Evolutionary conservation across 2,797 vertebrate species (phyloP), one percentile per base, ranked within the genome.

Genomic region (Siniperca undulata): DNA sequence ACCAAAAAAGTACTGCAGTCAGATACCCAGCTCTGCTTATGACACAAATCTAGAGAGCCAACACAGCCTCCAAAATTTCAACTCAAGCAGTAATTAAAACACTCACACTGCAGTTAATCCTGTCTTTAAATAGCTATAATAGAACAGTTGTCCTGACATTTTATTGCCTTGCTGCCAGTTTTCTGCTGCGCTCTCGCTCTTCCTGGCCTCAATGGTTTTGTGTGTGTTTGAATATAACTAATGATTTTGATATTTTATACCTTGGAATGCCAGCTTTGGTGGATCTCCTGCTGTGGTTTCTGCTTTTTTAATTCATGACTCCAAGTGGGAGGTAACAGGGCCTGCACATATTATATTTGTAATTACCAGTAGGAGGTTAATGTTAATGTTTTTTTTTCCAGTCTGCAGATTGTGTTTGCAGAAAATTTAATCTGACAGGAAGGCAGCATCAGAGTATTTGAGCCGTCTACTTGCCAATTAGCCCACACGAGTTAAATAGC

Each of bases 351-450:
- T 83, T 82, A 83, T 78, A 85, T 90, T 85, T 81, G 58, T 85
- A 85, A 86, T 81, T 80, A 80, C 77, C 87, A 84, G 85, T 84
- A 59, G 90, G 89, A 89, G 80, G 86, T 85, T 82, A 58, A 89
- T 85, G 50, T 50, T 42, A 69, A 68, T 50, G n/a, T 70, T 42
- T 42, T 62, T 73, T 52, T 80, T 70, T 77, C 42, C 62, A 77
- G 67, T 66, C 55, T 85, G 55, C 60, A 70, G 78, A 83, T 83
- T 84, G 38, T 69, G 65, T 88, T 91, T 82, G 80, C 81, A 78
- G 74, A 76, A 85, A 89, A 88, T 87, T 1, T 46, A 69, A 83
- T 82, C 64, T 86, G 88, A 89, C 85, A 40, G 78, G 42, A 81
- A 86, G 72, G 78, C 79, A 79, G 50, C 30, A 7, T 61, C n/a